Conservation (phyloP, 2,797 vertebrate genomes). For the Sebastes elongatus region DNA sequence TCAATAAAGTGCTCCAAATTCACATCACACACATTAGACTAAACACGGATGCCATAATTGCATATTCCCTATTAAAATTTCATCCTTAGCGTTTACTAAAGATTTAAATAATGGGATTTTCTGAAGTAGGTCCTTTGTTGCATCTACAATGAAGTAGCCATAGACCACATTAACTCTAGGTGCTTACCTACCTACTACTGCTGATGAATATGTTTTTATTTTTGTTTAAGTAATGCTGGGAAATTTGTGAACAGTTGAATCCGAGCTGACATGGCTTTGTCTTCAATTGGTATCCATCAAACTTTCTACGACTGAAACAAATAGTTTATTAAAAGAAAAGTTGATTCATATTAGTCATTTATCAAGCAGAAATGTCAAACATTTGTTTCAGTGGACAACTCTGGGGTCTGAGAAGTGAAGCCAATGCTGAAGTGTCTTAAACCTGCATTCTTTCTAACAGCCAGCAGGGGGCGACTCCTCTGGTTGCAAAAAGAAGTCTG, state of each 20-base stretch:
- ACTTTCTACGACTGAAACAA: neutral
- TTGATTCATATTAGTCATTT: neutral
- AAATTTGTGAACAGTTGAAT: neutral
- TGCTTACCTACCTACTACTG: neutral
- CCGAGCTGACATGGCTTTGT: neutral
- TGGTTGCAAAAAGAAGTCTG: no score
- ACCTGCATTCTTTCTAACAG: neutral
- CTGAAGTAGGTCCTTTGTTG: neutral
- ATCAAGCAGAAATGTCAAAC: neutral
- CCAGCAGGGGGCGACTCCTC: neutral
- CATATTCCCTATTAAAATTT: neutral
- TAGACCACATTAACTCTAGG: neutral
- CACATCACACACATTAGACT: neutral
- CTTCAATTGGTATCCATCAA: neutral
- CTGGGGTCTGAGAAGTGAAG: neutral
- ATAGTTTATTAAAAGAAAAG: neutral
- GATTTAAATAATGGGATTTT: neutral
- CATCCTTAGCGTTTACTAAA: neutral
- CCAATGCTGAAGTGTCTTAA: neutral
- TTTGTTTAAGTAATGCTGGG: neutral
- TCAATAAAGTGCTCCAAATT: conserved; percentile 3
- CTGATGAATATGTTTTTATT: neutral
- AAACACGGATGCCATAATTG: neutral
- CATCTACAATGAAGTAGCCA: neutral
- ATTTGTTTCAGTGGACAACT: neutral